Conservation (phyloP, 2,113 vertebrate genomes). For the Formicarius rufipectus region DNA sequence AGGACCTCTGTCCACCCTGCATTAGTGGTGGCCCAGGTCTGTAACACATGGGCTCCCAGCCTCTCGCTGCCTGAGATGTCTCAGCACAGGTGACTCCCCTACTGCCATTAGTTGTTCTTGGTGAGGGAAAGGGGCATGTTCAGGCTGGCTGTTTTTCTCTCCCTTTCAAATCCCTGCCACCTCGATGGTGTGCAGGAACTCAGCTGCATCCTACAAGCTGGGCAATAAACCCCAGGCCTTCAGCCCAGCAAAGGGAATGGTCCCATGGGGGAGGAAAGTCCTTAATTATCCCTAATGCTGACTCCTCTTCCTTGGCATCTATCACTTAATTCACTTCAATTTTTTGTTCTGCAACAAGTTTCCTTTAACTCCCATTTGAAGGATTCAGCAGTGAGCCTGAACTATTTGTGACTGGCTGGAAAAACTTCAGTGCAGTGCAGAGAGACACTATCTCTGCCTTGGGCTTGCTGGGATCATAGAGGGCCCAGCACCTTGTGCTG, state of each 20-base stretch:
- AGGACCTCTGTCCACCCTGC: conserved; percentile 4
- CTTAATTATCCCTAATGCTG: neutral
- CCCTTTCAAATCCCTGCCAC: neutral
- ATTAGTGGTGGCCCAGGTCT: conserved; percentile 9
- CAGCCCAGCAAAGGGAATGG: neutral
- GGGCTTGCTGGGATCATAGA: neutral
- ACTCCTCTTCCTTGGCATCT: neutral
- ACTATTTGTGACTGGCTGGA: neutral
- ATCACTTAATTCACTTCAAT: neutral
- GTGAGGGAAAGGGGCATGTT: neutral
- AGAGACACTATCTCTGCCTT: neutral
- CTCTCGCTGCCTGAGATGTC: neutral
- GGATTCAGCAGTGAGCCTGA: neutral
- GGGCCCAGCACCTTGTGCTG: neutral
- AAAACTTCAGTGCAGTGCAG: rapidly evolving
- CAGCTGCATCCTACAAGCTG: neutral
- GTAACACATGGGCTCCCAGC: neutral
- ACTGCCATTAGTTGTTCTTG: conserved; percentile 3
- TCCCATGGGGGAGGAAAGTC: neutral
- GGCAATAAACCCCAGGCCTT: neutral
- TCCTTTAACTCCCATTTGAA: neutral
- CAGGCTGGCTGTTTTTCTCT: neutral
- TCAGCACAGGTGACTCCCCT: conserved; percentile 7
- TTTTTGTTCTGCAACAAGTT: neutral
- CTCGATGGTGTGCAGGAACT: neutral